Base-by-base conservation (phyloP, 2,113 vertebrate genomes). In the Protobothrops mucrosquamatus region DNA sequence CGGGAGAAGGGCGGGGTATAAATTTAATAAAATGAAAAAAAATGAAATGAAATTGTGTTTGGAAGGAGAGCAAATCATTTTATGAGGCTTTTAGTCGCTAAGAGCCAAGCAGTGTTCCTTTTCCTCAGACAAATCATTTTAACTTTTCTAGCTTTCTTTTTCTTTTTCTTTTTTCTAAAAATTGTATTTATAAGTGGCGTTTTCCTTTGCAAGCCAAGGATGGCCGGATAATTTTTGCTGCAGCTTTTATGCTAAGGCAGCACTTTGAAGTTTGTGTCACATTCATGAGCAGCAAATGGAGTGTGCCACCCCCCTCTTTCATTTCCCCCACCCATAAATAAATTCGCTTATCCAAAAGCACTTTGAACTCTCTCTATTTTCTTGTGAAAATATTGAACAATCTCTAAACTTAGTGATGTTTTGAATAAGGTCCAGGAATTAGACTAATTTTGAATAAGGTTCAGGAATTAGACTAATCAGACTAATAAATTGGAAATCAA, bases 221-320 rank as follows among this genome's bases (percentile, higher is more conserved):
- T 74, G 10, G n/a, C 34, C 43, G 52, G 14, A 56, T 34, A 85
- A 11, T 15, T 91, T 85, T 18, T 34, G 8, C 52, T 26, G 34
- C 8, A 26, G 34, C 6, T 56, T 91, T 91, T 56, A 85, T 74
- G 61, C 61, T 43, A 57, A 85, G 51, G 52, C 90, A 85, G 90
- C 74, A 26, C 90, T 91, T 85, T 46, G 90, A 56, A 91, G 51
- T 56, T 56, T 56, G 69, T 91, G 69, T 85, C 69, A 56, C 34
- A 56, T 55, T 34, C 12, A 56, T 91, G 69, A 85, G 90, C 90
- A 91, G 52, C 52, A 85, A 91, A 91, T 91, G 69, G 69, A 91
- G 69, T 81, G 55, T 46, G 46, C 46, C 46, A 34, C 39, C 10
- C 61, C 74, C 89, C 7, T 14, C 64, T 61, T 22, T 43, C 20